Conservation (phyloP, 2,888 invertebrate genomes). For the Diarsia rubi region DNA sequence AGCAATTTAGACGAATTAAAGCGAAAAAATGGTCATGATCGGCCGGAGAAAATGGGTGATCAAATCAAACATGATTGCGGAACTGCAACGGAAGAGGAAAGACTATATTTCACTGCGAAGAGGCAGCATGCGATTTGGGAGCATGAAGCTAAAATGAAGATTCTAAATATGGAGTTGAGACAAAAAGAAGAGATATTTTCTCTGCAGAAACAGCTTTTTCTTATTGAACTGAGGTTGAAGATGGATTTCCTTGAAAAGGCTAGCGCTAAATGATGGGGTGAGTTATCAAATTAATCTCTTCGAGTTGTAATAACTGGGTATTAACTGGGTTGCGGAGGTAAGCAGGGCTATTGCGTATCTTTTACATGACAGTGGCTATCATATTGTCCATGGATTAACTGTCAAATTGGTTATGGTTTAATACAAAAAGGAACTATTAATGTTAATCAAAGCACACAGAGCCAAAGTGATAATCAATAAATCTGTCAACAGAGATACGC, state of each 20-base stretch:
- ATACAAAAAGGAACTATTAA: no score
- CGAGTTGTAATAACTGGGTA: no score
- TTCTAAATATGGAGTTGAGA: conserved; percentile 86
- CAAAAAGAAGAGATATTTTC: conserved; percentile 90
- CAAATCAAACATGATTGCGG: conserved; percentile 78
- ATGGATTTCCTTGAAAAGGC: conserved; percentile 90
- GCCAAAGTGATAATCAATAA: no score
- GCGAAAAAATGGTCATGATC: conserved; percentile 77
- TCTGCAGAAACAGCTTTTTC: conserved; percentile 87
- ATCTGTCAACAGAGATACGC: no score
- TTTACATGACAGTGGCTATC: no score
- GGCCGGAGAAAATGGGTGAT: conserved; percentile 73
- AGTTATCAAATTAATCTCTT: conserved; percentile 21
- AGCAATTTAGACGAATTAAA: conserved; percentile 84
- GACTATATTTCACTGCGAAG: conserved; percentile 86
- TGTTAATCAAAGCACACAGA: no score
- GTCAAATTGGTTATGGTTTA: no score
- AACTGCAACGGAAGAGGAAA: conserved; percentile 83
- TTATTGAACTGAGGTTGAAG: conserved; percentile 87
- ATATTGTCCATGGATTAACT: no score
- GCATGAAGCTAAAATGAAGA: conserved; percentile 90
- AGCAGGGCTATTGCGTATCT: no score
- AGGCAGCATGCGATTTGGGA: conserved; percentile 89
- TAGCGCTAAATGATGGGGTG: conserved; percentile 80
- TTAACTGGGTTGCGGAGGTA: no score